Conservation (phyloP, 2,113 vertebrate genomes). For the Merops nubicus region DNA sequence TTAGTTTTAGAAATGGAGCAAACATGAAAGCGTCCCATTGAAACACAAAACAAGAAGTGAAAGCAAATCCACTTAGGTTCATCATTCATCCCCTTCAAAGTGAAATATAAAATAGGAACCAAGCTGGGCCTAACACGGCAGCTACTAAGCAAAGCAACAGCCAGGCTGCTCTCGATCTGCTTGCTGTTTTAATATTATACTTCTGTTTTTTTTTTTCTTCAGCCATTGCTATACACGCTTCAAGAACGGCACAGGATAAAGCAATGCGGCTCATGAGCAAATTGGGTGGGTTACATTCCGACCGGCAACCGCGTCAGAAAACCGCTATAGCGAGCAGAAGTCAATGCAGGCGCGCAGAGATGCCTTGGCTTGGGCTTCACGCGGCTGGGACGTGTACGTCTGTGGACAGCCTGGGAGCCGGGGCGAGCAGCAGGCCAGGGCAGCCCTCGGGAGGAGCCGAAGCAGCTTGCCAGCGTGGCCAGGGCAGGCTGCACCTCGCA, state of each 20-base stretch:
- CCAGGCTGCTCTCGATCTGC: not conserved
- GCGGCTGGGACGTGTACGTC: fast-evolving
- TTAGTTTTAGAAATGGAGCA: not conserved
- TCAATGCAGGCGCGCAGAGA: not conserved
- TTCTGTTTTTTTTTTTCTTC: not conserved
- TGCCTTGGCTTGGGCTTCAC: not conserved
- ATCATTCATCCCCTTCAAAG: not conserved
- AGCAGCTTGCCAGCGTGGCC: too few species aligned
- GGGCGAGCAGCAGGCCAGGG: not conserved
- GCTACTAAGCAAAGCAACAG: not conserved
- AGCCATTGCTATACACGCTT: not conserved
- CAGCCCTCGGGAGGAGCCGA: fast-evolving
- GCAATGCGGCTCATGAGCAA: fast-evolving
- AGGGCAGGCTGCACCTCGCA: too few species aligned
- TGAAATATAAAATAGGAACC: not conserved
- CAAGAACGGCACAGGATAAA: not conserved
- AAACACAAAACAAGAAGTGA: not conserved
- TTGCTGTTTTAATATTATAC: not conserved
- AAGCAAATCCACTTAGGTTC: not conserved
- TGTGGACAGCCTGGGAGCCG: not conserved
- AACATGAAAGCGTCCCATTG: not conserved
- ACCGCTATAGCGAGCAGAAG: fast-evolving
- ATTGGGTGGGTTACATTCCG: not conserved
- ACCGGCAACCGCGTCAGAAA: not conserved
- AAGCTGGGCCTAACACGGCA: not conserved